A percentile compares a stretch with the other conserved stretches of the same genome.
Evolutionary conservation across 2,113 vertebrate genomes (phyloP).

Genomic region (Pontoporia blainvillei): DNA sequence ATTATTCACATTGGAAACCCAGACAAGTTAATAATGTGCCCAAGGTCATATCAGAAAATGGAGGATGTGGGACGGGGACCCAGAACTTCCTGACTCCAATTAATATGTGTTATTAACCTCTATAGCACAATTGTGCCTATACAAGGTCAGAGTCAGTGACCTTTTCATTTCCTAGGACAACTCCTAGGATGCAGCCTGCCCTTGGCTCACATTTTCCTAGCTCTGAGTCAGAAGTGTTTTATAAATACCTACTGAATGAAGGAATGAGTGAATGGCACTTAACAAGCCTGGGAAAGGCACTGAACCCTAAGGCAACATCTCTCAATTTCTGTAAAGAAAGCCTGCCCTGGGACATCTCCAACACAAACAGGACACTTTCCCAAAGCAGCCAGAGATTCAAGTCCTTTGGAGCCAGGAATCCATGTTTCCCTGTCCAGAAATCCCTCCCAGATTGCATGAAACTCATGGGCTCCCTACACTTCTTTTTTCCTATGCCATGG

Average conservation of each 20-base stretch:
- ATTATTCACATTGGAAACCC: not conserved
- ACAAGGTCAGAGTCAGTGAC: not conserved
- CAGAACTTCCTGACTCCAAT: not conserved
- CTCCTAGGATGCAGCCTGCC: not conserved
- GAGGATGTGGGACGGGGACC: not conserved
- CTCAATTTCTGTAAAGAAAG: not conserved
- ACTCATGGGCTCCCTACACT: not conserved
- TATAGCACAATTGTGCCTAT: not conserved
- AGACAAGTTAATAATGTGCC: not conserved
- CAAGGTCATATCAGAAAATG: not conserved
- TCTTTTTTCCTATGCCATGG: not conserved
- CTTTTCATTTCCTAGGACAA: not conserved
- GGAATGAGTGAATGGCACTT: not conserved
- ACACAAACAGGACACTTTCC: not conserved
- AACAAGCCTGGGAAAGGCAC: not conserved
- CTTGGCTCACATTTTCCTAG: not conserved
- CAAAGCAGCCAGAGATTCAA: not conserved
- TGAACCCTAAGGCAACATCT: not conserved
- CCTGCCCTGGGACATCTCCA: not conserved
- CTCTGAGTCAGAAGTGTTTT: not conserved
- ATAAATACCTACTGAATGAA: not conserved
- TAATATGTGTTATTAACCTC: not conserved
- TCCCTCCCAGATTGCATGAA: not conserved
- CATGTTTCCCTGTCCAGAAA: not conserved
- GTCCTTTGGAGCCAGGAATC: not conserved